Evolutionary conservation across 2,888 invertebrate species (phyloP), one percentile per base, ranked within the genome.

Genomic region (Andrena hattorfiana): DNA sequence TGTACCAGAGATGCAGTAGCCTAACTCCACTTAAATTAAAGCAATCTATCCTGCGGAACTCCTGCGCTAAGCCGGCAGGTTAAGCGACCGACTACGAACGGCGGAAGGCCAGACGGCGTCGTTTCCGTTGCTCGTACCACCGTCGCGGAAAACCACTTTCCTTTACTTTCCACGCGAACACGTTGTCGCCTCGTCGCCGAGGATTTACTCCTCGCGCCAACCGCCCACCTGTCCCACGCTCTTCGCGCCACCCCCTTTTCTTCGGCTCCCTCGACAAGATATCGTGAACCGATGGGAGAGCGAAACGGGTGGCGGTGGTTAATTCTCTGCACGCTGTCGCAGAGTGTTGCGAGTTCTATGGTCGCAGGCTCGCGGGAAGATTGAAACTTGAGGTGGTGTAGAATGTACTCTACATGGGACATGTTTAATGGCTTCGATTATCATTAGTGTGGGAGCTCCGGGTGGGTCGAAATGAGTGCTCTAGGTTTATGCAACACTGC

Each of bases 21-120:
- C 90, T 90, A 92, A 91, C 92, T 92, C 91, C 90, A 90, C 90
- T 92, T 91, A 92, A 93, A 93, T 92, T 93, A 91, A 93, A 92
- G 89, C 92, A 91, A 92, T 93, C 91, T 92, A 92, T 92, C 92
- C 90, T 89, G 86, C 85, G 86, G 88, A 92, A 92, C 91, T 92
- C 90, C 90, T 77, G 90, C 83, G 86, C 88, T 92, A 91, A 92
- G 92, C 92, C 86, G 77, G 89, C 85, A 87, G 89, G 89, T 89
- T 91, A 89, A 87, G 90, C 89, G 89, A 91, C 87, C 87, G 88
- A 87, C 85, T 87, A 85, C 81, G 16, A 51, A 42, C 42, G 42
- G 62, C 35, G 54, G 51, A 59, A 23, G 59, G 62, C 76, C 76
- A 48, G 51, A 42, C 77, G 76, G 62, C 60, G 63, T 60, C 82